Base-by-base conservation (phyloP, 1,140 invertebrate genomes). In the Megalopta genalis region DNA sequence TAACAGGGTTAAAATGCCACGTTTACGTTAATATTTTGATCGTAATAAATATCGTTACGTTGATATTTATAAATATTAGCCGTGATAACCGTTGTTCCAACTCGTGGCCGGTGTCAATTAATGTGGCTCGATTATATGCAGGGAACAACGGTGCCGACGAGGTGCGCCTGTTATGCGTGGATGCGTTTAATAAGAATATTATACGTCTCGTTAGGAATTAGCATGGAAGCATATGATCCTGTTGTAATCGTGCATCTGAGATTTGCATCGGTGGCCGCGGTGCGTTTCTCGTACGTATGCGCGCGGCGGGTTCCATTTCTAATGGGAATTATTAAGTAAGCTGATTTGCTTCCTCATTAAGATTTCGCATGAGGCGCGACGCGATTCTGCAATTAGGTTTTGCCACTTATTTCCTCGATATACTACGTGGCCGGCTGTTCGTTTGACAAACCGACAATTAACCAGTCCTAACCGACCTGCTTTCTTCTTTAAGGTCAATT, bases 131-230 rank as follows among this genome's bases (percentile, higher is more conserved):
- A 77, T 77, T 54, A 77, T 66, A n/a, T 54, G 66, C 14, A 37
- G 39, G 64, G 52, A 68, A 76, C 52, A 68, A 76, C 65, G 74
- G 63, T 59, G 73, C 37, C 65, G 54, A 12, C 23, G 37, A 25
- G 27, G 37, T 18, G 54, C 32, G 12, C 64, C 52, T 39, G 74
- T 70, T 70, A 63, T 42, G 42, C 66, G 57, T 54, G 39, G 66
- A n/a, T 69, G 74, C 39, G 27, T 77, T 71, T 71, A 77, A 71
- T 71, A 77, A 63, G 67, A 71, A 71, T 71, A 77, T 77, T 71
- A 77, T 77, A 77, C 67, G 75, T 77, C 67, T 77, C 42, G 75
- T 64, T 71, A 62, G 54, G 23, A 63, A 71, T 77, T 71, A 77
- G 59, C 75, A 77, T 70, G 59, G 27, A 46, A 46, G 52, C 49